These are phyloP conservation scores for Montipora cactus DNA, from an alignment of 64 coral and sea anemone genomes.

Conservation along the genomic window DNA sequence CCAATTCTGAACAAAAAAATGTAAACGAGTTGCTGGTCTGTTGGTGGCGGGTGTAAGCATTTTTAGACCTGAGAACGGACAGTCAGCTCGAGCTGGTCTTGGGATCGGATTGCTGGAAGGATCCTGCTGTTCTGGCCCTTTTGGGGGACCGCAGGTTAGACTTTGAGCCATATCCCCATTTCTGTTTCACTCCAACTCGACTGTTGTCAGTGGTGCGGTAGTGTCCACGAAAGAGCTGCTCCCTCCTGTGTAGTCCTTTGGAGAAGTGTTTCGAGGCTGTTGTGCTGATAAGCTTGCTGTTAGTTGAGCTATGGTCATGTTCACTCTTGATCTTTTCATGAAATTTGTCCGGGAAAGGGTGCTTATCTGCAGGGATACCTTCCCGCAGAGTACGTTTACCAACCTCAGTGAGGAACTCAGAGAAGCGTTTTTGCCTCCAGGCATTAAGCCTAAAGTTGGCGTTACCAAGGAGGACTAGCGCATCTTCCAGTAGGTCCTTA, in stretches of 20 bases:
- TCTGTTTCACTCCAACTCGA: not conserved
- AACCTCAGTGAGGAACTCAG: not conserved
- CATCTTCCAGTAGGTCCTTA: slow-evolving; percentile 4
- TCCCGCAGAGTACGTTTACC: not conserved
- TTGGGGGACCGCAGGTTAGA: no score
- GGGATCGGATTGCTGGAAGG: no score
- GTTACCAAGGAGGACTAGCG: slow-evolving; percentile 26
- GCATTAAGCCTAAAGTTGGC: slow-evolving; percentile 16
- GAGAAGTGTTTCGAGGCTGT: no score
- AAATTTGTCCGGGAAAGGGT: not conserved
- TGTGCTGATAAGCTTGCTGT: not conserved
- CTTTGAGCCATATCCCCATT: no score
- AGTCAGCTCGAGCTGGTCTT: not conserved
- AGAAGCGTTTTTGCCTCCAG: slow-evolving; percentile 36
- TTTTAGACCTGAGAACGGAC: not conserved
- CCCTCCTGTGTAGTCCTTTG: no score
- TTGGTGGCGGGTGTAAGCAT: not conserved
- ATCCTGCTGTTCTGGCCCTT: no score
- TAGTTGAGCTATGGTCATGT: not conserved
- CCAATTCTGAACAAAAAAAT: no score
- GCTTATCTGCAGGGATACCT: not conserved
- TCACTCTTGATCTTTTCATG: not conserved
- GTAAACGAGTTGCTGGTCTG: no score
- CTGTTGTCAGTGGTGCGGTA: no score
- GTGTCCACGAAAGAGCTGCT: not conserved